Evolutionary conservation across 2,888 invertebrate genomes (phyloP), one percentile per base, ranked within the genome.

Genomic region (Cremastinae sp.): DNA sequence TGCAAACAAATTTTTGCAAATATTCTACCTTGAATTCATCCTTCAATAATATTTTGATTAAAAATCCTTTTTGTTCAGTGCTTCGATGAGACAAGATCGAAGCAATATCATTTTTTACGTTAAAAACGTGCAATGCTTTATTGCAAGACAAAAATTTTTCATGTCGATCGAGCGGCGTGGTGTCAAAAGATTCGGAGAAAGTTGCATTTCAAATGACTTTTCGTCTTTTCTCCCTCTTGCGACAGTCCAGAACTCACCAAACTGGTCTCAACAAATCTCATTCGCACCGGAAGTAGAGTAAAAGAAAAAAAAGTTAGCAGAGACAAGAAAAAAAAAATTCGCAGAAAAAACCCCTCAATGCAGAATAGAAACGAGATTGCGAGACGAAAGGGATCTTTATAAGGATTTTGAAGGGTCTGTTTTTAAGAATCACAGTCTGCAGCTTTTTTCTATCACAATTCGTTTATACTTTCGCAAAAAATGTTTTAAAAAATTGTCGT

Each of bases 381-480:
- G 59, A 71, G 70, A 71, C 61, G 75, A 71, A 65, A 75, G 66
- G 66, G 69, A 58, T 62, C 12, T 56, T 58, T 35, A 69, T 14
- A 53, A 55, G 41, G 28, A 56, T 7, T 39, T 53, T 69, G n/a
- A 56, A 64, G 22, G 55, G 62, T 56, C 53, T 62, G 22, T 28
- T 53, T 47, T 41, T 20, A 43, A 53, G 39, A 14, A 41, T 55
- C 16, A 20, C 41, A 16, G 28, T 55, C 58, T 51, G 8, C 51
- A 14, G 37, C 9, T 28, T 9, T 14, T 18, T 28, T 28, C 5
- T 5, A 5, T 28, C 2, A 28, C 28, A 28, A 28, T 28, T 28
- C 5, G 5, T 28, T 5, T 3, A 28, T 28, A 28, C 5, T 28
- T 28, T 28, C 28, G 28, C 5, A 28, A 5, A 28, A 28, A 28